A percentile compares a stretch with the other conserved stretches of the same genome.
These are phyloP conservation scores for Pseudachorutes palmiensis DNA, from an alignment of 1,140 invertebrate species.

Conservation along the genomic window DNA sequence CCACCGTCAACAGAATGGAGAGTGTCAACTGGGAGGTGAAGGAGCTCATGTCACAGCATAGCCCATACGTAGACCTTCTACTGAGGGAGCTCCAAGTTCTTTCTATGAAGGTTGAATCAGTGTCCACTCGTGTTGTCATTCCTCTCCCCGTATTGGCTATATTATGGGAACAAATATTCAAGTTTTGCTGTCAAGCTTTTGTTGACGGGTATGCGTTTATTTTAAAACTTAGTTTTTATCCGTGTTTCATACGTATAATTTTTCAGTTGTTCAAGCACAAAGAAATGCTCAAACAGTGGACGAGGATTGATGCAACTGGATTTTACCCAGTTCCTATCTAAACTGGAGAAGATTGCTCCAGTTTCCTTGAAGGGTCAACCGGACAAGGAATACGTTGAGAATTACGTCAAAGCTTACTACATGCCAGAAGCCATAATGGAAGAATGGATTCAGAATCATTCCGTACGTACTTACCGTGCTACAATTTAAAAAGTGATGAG, in stretches of 20 bases:
- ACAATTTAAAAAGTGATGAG: not conserved
- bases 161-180: constrained; percentile 75
- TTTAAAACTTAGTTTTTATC: not conserved
- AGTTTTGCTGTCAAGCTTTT: constrained; percentile 71
- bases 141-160: constrained; percentile 58
- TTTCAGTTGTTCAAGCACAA: constrained; percentile 71
- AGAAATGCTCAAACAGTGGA: constrained; percentile 92
- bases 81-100: constrained; percentile 65
- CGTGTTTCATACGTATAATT: constrained; percentile 12
- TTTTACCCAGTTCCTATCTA: constrained; percentile 87
- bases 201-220: constrained; percentile 70
- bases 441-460: constrained; percentile 76
- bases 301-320: constrained; percentile 95
- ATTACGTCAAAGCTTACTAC: constrained; percentile 66
- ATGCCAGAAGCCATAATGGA: constrained; percentile 78
- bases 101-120: constrained; percentile 62
- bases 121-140: constrained; percentile 58
- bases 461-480: constrained; percentile 46
- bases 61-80: constrained; percentile 59
- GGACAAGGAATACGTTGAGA: constrained; percentile 81
- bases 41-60: constrained; percentile 93
- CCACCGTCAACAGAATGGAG: constrained; percentile 71
- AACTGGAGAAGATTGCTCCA: constrained; percentile 75
- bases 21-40: constrained; percentile 85
- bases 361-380: constrained; percentile 65